Base-by-base conservation (phyloP, 1,140 invertebrate genomes). In the Liolophura sinensis region DNA sequence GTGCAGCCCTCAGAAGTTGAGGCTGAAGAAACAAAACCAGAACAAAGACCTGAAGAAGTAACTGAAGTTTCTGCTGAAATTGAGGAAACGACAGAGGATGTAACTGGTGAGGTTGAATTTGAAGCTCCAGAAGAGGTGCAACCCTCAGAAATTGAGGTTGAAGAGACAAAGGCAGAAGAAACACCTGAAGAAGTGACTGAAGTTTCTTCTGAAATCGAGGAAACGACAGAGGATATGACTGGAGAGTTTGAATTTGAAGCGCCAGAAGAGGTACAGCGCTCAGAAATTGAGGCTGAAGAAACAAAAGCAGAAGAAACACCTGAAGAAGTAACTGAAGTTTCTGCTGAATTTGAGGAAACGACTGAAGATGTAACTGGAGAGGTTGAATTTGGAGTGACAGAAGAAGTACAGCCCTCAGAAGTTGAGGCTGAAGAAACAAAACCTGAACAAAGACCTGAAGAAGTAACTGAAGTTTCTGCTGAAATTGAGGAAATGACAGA, bases 251-350 rank as follows among this genome's bases (percentile, higher is more conserved):
- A 54, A 52, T 49, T 24, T 16, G 20, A 14, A 16, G 48, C 18
- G 6, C 25, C n/a, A 22, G 46, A 57, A 15, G 24, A 68, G 58
- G 18, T 24, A 40, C 20, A n/a, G 14, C 20, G 24, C 12, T 52
- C 46, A 58, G 66, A 67, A 57, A 24, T 52, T 20, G 9, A n/a
- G 25, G 16, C 40, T 24, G 62, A 60, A 60, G 62, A 64, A 25
- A 58, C 27, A 50, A 24, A 20, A 16, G 18, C 18, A 47, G 52
- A 69, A 47, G 5, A n/a, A 16, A 59, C 7, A 31, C 12, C 60
- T 58, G 55, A 62, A 49, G 63, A 50, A 31, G 52, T 12, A 55
- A 50, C 27, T 7, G 24, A 20, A 58, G 25, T 48, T 52, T 27
- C n/a, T 62, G 62, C 22, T 24, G 48, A 24, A 50, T 18, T 64